Evolutionary conservation across 2,888 invertebrate species (phyloP).

Genomic region (Amiota communis): DNA sequence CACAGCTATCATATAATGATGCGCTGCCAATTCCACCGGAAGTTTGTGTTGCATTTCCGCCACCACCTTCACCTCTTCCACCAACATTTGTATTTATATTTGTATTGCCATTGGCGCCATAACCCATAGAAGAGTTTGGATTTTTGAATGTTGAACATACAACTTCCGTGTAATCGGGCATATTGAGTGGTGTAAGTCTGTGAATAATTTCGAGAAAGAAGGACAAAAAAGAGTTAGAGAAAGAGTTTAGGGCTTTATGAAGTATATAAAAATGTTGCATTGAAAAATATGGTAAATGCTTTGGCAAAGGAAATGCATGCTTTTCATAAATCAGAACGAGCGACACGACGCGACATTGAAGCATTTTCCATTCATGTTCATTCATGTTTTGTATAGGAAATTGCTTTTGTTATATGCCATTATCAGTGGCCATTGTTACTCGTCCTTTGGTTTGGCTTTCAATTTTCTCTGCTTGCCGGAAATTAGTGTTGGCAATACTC

Average conservation of each 20-base stretch:
- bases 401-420: slow-evolving; percentile 59
- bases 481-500: slow-evolving; percentile 43
- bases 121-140: slow-evolving; percentile 50
- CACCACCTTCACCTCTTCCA: slow-evolving; percentile 29
- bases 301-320: slow-evolving; percentile 29
- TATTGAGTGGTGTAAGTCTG: slow-evolving; percentile 73
- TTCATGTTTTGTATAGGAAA: slow-evolving; percentile 54
- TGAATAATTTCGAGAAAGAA: slow-evolving; percentile 38
- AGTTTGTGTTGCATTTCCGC: slow-evolving; percentile 53
- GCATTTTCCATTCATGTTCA: neutral
- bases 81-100: neutral
- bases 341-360: neutral
- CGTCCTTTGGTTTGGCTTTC: slow-evolving; percentile 14
- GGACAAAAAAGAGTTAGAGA: slow-evolving; percentile 30
- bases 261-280: slow-evolving; percentile 36
- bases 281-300: slow-evolving; percentile 51
- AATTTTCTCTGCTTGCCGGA: slow-evolving; percentile 47
- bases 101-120: slow-evolving; percentile 1
- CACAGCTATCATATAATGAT: slow-evolving; percentile 72
- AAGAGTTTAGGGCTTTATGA: slow-evolving; percentile 7
- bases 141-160: slow-evolving; percentile 74
- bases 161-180: slow-evolving; percentile 74
- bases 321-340: slow-evolving; percentile 57
- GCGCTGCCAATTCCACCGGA: slow-evolving; percentile 44
- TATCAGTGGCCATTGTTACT: slow-evolving; percentile 29